phyloP scores from a whole-genome alignment of 2,797 vertebrate species.

The Myiothlypis chrysogaster region DNA sequence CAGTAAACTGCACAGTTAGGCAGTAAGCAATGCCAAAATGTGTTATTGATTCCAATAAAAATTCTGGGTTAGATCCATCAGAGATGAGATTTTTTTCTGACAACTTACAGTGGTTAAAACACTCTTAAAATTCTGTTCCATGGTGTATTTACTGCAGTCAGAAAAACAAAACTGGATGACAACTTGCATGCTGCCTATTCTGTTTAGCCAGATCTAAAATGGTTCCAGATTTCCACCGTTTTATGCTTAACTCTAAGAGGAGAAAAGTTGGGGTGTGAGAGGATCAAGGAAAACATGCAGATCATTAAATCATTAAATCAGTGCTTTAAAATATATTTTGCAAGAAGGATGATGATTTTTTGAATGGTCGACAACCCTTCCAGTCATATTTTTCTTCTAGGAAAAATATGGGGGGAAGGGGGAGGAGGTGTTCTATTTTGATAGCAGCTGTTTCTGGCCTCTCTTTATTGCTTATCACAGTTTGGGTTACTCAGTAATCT shows the following conservation, averaged over 20 bases:
- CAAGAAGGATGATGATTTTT: background rate
- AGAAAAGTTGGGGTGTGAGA: background rate
- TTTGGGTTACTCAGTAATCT: conserved; percentile 3
- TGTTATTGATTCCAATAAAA: background rate
- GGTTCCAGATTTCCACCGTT: conserved; percentile 40
- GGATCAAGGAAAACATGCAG: background rate
- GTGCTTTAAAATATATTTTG: conserved; percentile 1
- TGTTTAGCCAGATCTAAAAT: conserved; percentile 40
- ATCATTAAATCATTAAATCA: background rate
- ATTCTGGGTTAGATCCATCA: background rate
- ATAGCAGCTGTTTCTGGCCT: conserved; percentile 29
- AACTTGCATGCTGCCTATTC: conserved; percentile 30
- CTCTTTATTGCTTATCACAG: background rate
- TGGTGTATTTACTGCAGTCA: conserved; percentile 27
- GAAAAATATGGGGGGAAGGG: background rate
- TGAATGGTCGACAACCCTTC: background rate
- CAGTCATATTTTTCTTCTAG: background rate
- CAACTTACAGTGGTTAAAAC: background rate
- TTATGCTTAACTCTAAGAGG: background rate
- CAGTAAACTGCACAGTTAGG: background rate
- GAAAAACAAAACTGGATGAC: background rate
- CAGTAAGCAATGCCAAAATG: background rate
- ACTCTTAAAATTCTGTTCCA: conserved; percentile 14
- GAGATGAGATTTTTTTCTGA: conserved; percentile 23
- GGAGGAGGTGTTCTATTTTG: background rate